Evolutionary conservation across 2,113 vertebrate genomes (phyloP).

Genomic region (Psilopsiagon aymara): DNA sequence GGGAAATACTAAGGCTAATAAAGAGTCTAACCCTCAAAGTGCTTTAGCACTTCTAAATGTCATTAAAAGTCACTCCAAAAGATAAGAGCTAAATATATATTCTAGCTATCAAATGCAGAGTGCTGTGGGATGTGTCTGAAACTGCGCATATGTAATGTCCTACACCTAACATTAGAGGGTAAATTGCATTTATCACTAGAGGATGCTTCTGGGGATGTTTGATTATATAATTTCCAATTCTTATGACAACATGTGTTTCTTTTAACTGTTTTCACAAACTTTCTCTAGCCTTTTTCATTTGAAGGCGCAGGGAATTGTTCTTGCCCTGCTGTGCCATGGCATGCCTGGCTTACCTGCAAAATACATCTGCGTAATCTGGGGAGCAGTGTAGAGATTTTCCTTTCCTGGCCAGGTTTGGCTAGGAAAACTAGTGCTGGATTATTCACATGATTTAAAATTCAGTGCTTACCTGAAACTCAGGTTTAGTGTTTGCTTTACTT

Average conservation of each 20-base stretch:
- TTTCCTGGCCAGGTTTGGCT: not conserved
- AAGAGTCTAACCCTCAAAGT: not conserved
- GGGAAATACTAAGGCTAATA: conserved; percentile 5
- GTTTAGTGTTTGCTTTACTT: not conserved
- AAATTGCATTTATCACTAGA: not conserved
- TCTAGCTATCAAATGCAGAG: not conserved
- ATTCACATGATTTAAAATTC: not conserved
- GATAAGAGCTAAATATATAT: not conserved
- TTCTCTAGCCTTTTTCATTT: not conserved
- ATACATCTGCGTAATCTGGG: fast-evolving
- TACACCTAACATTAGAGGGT: not conserved
- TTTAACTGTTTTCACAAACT: not conserved
- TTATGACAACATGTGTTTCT: not conserved
- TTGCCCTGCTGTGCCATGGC: not conserved
- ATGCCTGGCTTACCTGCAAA: fast-evolving
- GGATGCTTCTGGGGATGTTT: not conserved
- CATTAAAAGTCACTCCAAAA: conserved; percentile 48
- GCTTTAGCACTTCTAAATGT: conserved; percentile 16
- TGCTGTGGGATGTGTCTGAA: not conserved
- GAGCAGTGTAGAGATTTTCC: not conserved
- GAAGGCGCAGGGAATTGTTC: not conserved
- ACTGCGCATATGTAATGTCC: not conserved
- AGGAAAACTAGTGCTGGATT: not conserved
- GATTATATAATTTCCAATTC: not conserved
- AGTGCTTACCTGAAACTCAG: not conserved